A percentile compares a stretch with the other conserved stretches of the same genome.
Conservation (phyloP, 2,113 vertebrate species). For the Hydropotes inermis region DNA sequence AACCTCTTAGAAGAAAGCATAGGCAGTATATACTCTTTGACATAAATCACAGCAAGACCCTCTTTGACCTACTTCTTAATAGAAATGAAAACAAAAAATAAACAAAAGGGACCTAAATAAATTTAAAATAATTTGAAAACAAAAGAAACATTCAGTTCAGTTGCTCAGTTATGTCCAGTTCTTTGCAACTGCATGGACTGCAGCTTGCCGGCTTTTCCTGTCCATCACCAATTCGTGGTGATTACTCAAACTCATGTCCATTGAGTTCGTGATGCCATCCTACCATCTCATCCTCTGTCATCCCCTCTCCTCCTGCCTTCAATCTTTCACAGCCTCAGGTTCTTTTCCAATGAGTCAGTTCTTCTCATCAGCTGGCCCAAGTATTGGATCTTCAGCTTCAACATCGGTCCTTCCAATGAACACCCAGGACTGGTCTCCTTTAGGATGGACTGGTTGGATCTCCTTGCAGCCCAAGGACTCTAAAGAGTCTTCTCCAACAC, state of each 20-base stretch:
- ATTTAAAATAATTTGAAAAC: background rate
- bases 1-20: background rate
- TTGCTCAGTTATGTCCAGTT: background rate
- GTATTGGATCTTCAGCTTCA: background rate
- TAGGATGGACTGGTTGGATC: background rate
- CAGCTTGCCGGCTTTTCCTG: background rate
- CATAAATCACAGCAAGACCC: background rate
- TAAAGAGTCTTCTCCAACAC: background rate
- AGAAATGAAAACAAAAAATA: background rate
- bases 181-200: background rate
- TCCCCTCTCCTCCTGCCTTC: background rate
- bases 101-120: background rate
- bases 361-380: background rate
- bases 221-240: background rate
- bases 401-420: background rate
- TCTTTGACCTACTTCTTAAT: background rate
- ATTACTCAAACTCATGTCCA: background rate
- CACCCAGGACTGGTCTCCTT: background rate
- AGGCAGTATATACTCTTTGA: background rate
- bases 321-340: background rate
- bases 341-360: background rate
- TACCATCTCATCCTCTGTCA: background rate
- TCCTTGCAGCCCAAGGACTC: background rate
- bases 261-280: background rate
- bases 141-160: background rate